Percentiles rank a stretch among this genome's conserved stretches.
These are phyloP conservation scores for Baccha elongata DNA, from an alignment of 2,888 invertebrate genomes.

Conservation along the genomic window DNA sequence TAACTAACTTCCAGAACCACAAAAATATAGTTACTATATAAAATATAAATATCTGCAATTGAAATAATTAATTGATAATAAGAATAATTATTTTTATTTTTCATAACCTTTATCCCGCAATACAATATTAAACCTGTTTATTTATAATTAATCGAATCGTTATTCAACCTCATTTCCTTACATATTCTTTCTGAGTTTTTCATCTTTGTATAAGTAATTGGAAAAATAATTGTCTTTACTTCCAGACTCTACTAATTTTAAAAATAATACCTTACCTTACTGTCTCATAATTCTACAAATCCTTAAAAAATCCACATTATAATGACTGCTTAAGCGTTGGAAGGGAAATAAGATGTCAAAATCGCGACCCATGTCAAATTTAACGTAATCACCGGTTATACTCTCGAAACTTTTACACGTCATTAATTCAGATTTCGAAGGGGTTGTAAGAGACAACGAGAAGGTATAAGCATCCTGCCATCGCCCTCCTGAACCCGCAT, in stretches of 20 bases:
- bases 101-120: not conserved
- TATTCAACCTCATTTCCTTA: constrained; percentile 20
- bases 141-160: constrained; percentile 37
- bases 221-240: not conserved
- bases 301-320: constrained; percentile 24
- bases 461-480: constrained; percentile 26
- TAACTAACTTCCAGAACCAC: too few relatives aligned
- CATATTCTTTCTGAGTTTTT: not conserved
- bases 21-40: too few relatives aligned
- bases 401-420: constrained; percentile 68
- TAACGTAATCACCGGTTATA: constrained; percentile 71
- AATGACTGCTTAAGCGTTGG: constrained; percentile 50
- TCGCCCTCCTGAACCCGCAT: not conserved
- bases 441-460: constrained; percentile 40
- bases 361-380: constrained; percentile 72
- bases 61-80: too few relatives aligned
- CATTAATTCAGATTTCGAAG: constrained; percentile 63
- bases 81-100: too few relatives aligned
- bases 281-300: constrained; percentile 22
- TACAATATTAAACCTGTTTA: too few relatives aligned
- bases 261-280: constrained; percentile 18
- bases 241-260: constrained; percentile 16
- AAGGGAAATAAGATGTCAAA: constrained; percentile 60
- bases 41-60: too few relatives aligned
- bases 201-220: not conserved